Evolutionary conservation across 2,113 vertebrate species (phyloP).

Genomic region (Mesocricetus auratus): DNA sequence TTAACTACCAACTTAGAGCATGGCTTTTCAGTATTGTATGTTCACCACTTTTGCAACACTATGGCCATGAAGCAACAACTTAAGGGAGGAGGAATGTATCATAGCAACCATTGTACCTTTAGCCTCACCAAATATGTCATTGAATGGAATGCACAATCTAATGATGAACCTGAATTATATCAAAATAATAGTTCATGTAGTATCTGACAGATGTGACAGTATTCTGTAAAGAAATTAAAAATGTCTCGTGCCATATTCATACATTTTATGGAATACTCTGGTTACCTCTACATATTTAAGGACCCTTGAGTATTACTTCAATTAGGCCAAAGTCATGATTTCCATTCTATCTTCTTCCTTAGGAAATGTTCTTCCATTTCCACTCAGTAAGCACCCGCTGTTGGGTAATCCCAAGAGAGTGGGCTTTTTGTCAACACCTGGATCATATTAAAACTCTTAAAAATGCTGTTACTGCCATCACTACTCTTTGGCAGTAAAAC

Average conservation of each 20-base stretch:
- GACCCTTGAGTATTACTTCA: not conserved
- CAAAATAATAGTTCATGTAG: slow-evolving; percentile 18
- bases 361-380: not conserved
- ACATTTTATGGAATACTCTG: not conserved
- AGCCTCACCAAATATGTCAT: slow-evolving; percentile 18
- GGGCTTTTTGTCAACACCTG: not conserved
- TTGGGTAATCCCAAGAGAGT: not conserved
- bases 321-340: slow-evolving; percentile 23
- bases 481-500: slow-evolving; percentile 6
- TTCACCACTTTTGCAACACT: not conserved
- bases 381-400: not conserved
- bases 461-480: not conserved
- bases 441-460: not conserved
- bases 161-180: slow-evolving; percentile 48
- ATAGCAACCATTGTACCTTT: not conserved
- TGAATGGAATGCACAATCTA: slow-evolving; percentile 47
- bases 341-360: slow-evolving; percentile 34
- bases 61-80: not conserved
- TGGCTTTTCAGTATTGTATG: not conserved
- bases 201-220: not conserved
- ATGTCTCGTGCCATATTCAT: not conserved
- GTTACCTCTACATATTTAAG: not conserved
- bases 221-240: slow-evolving; percentile 28
- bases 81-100: not conserved
- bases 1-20: not conserved